Percentiles rank a stretch among this genome's conserved stretches.
These are phyloP conservation scores for Mionectes olivaceus DNA, from an alignment of 2,797 vertebrate genomes.

Conservation along the genomic window DNA sequence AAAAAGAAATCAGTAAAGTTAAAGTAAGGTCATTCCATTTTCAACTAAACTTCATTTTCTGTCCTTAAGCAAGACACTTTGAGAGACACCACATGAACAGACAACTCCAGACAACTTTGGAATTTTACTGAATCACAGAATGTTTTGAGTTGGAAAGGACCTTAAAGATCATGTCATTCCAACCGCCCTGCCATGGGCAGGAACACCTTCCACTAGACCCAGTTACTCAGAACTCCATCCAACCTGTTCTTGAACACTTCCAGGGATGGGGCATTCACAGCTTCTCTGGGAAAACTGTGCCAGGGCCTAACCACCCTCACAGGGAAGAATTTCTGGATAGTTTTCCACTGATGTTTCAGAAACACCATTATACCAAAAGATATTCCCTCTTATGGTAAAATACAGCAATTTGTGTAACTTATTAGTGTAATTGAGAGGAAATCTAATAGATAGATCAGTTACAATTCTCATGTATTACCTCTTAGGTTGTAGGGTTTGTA, in stretches of 20 bases:
- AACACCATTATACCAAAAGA: not conserved
- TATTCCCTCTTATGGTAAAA: not conserved
- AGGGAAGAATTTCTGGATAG: not conserved
- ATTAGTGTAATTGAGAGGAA: not conserved
- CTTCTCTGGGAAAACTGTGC: not conserved
- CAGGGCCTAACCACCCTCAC: accelerated
- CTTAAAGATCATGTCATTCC: not conserved
- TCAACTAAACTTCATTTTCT: not conserved
- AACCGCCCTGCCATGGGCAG: not conserved
- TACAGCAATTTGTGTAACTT: not conserved
- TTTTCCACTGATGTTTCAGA: not conserved
- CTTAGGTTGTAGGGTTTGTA: not conserved
- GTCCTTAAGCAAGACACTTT: not conserved
- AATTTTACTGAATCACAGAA: not conserved
- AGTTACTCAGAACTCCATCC: no score
- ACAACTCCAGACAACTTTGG: not conserved
- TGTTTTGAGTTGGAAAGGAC: not conserved
- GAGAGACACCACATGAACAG: not conserved
- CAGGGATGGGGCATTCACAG: not conserved
- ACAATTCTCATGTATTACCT: not conserved
- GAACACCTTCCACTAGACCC: not conserved
- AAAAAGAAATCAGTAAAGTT: not conserved
- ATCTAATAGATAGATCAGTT: not conserved
- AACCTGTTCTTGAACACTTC: not conserved
- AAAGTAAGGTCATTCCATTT: not conserved